Evolutionary conservation across 2,888 invertebrate species (phyloP), one percentile per base, ranked within the genome.

Genomic region (Drosophila anomelani): DNA sequence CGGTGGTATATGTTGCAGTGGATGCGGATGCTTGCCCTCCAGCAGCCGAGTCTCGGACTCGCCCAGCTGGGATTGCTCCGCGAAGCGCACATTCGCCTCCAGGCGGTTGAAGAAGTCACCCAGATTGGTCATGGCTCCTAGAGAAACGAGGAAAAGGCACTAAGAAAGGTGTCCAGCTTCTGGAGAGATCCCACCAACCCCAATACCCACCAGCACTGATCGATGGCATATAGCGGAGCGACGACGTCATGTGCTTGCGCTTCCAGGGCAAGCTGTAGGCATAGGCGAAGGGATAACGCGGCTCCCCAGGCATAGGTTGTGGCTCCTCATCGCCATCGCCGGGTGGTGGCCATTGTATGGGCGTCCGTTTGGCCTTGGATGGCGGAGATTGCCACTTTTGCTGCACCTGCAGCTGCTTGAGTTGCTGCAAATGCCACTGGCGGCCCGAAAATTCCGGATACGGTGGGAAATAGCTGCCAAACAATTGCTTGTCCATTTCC

Each of bases 131-230:
- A 92, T 91, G 70, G 90, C 90, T 81, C 91, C 92, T 92, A 74
- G 60, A 90, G 90, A 39, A 47, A 61, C 51, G 60, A 34, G 23
- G 5, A 51, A 43, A 38, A 0, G 32, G 20, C 61, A 63, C 61
- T 57, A 62, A n/a, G 41, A 54, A 49, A 13, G 32, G 36, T 63
- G 46, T 61, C 17, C 23, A 44, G 12, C 13, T 17, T 17, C 4
- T 4, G 2, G 4, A 8, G 17, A 7, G 17, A 49, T 3, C 10
- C 12, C 7, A 5, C 47, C 29, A 13, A 38, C 7, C 12, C 32
- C 2, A 15, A n/a, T 80, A 90, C 90, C 85, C 87, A 92, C 92
- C 92, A 88, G 91, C 89, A 86, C 92, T 92, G 63, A 92, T 90
- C n/a, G 92, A 89, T 23, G 92, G 92, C 46, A 83, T 88, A 83